phyloP scores from a whole-genome alignment of 1,140 invertebrate genomes.

The Cydia splendana region DNA sequence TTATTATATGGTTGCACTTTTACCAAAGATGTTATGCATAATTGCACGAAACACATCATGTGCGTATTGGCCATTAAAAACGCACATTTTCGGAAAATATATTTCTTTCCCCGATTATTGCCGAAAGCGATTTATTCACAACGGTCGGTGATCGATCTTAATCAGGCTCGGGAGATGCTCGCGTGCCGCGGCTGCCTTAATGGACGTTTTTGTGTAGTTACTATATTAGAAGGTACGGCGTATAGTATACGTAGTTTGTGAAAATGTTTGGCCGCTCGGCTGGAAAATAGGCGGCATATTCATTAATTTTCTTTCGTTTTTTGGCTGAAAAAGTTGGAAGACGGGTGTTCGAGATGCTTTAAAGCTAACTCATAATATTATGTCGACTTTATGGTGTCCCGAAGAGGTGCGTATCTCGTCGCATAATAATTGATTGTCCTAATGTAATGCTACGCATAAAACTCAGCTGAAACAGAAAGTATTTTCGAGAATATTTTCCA shows the following conservation, averaged over 20 bases:
- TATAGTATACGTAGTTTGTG: background rate
- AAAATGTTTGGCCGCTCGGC: background rate
- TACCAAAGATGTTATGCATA: too few species aligned
- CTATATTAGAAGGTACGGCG: background rate
- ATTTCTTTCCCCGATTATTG: background rate
- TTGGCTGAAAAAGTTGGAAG: background rate
- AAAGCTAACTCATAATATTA: background rate
- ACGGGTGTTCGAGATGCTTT: background rate
- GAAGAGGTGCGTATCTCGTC: too few species aligned
- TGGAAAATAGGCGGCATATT: conserved; percentile 3
- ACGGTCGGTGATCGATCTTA: conserved; percentile 40
- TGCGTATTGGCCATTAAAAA: background rate
- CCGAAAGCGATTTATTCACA: conserved; percentile 41
- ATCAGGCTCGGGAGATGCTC: conserved; percentile 28
- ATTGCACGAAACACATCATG: background rate
- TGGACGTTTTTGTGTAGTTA: conserved; percentile 16
- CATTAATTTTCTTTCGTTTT: conserved; percentile 14
- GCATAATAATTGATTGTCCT: too few species aligned
- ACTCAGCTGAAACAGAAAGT: too few species aligned
- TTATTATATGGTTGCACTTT: too few species aligned
- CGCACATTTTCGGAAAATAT: background rate
- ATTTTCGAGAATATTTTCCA: too few species aligned
- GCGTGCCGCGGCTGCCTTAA: conserved; percentile 19
- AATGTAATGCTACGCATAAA: too few species aligned
- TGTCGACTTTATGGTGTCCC: background rate